Evolutionary conservation across 2,797 vertebrate species (phyloP), one percentile per base, ranked within the genome.

Genomic region (Megalops cyprinoides): DNA sequence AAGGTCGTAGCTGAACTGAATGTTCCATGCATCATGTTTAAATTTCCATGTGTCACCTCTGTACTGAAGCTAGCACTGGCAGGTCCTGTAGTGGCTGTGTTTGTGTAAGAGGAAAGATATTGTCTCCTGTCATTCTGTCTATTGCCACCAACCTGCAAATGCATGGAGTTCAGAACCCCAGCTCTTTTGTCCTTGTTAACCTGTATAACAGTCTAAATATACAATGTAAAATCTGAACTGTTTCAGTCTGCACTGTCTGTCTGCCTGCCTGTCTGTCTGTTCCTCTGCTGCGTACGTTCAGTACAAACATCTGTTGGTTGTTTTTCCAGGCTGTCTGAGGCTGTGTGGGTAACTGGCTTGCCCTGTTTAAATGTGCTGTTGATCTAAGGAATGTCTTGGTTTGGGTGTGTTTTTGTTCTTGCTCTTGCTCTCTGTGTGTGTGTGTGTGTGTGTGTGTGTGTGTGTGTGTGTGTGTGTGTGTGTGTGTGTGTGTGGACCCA

Each of bases 291-390:
- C n/a, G n/a, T n/a, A 62, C 62, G n/a, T 12, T 31, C 10, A 31
- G 4, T 58, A 62, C 28, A 4, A 31, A 10, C 12, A 3, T 62
- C 25, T 62, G 58, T 62, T 62, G 58, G 58, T 20, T 31, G 55
- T 78, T 51, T 31, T n/a, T n/a, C n/a, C n/a, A n/a, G n/a, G n/a
- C 28, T 25, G 53, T 74, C n/a, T 81, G 37, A 28, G 23, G 51
- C n/a, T 75, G 77, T 53, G 5, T 79, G 74, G 73, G 4, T 39
- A 3, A 5, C 0, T 0, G n/a, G n/a, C n/a, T n/a, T n/a, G 76
- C 69, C 9, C 81, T 55, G 56, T 82, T 3, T 53, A n/a, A 34
- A 3, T 44, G 8, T 51, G 12, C 55, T 7, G n/a, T 31, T 2
- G 18, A 34, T 7, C 20, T 82, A 48, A 77, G 20, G 46, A 60